These are phyloP conservation scores for Bambusicola thoracicus DNA, from an alignment of 2,113 vertebrate species.

Conservation along the genomic window DNA sequence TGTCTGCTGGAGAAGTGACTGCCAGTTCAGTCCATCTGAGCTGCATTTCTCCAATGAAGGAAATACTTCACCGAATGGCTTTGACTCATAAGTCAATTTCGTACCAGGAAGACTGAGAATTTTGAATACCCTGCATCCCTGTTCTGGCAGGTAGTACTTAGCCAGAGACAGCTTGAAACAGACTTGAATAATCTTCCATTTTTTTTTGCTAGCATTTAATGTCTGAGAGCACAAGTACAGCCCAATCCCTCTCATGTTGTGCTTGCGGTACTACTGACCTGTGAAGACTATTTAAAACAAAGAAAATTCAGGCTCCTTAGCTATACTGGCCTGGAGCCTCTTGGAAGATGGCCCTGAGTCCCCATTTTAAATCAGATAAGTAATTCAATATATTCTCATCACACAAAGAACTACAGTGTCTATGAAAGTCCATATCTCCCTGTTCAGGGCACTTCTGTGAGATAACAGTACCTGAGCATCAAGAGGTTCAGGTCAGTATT, in stretches of 20 bases:
- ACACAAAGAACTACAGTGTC: background rate
- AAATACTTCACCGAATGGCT: background rate
- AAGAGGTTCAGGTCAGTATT: background rate
- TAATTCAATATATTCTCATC: background rate
- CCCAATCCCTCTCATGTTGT: background rate
- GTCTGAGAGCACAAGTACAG: background rate
- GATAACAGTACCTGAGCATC: background rate
- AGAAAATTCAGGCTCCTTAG: background rate
- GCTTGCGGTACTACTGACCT: background rate
- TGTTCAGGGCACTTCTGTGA: background rate
- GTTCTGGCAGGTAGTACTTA: background rate
- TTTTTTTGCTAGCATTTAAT: background rate
- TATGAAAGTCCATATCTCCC: background rate
- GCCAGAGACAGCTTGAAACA: background rate
- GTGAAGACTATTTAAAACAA: background rate
- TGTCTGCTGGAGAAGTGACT: background rate
- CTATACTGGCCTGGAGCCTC: background rate
- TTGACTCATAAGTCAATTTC: background rate
- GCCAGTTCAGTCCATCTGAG: background rate
- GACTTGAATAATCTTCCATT: background rate
- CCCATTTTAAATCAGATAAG: background rate
- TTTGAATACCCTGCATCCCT: background rate
- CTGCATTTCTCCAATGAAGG: background rate
- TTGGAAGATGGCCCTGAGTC: background rate
- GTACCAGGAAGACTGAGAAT: background rate